Evolutionary conservation across 2,888 invertebrate genomes (phyloP).

Genomic region (Chrysotoxum bicinctum): DNA sequence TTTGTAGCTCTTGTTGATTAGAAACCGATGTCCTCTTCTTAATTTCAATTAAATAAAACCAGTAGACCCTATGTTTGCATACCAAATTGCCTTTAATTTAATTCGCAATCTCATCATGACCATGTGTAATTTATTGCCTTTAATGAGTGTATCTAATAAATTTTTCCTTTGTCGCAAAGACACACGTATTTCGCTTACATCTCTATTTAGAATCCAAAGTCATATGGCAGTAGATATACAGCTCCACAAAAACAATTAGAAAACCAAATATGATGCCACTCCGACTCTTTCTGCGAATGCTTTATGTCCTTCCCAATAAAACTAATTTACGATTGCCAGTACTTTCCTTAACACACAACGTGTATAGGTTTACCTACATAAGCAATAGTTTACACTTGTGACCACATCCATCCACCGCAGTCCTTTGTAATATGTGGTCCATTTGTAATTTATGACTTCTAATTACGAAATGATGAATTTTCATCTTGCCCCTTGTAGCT

Average conservation of each 20-base stretch:
- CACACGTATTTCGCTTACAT: constrained; percentile 27
- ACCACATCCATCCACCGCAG: constrained; percentile 72
- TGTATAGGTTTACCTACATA: background rate
- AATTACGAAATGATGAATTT: constrained; percentile 79
- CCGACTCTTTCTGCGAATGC: constrained; percentile 39
- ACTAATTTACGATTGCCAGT: constrained; percentile 67
- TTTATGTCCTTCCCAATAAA: constrained; percentile 71
- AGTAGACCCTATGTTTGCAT: constrained; percentile 41
- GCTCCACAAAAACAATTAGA: constrained; percentile 59
- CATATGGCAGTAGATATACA: background rate
- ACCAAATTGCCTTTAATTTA: constrained; percentile 52
- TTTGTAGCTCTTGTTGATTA: too few species aligned
- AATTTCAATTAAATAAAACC: constrained; percentile 26
- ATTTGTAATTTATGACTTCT: constrained; percentile 75
- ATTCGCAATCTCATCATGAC: constrained; percentile 38
- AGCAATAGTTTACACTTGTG: constrained; percentile 77
- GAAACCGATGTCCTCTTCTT: background rate
- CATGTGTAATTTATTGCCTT: constrained; percentile 66
- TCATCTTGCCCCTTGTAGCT: constrained; percentile 37
- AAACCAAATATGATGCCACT: constrained; percentile 50
- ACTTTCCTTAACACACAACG: constrained; percentile 14
- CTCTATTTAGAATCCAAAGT: constrained; percentile 57
- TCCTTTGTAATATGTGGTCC: constrained; percentile 69
- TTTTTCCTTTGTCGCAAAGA: background rate
- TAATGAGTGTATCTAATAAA: constrained; percentile 54